Evolutionary conservation across 2,113 vertebrate species (phyloP).

Genomic region (Rhinopomastus cyanomelas): DNA sequence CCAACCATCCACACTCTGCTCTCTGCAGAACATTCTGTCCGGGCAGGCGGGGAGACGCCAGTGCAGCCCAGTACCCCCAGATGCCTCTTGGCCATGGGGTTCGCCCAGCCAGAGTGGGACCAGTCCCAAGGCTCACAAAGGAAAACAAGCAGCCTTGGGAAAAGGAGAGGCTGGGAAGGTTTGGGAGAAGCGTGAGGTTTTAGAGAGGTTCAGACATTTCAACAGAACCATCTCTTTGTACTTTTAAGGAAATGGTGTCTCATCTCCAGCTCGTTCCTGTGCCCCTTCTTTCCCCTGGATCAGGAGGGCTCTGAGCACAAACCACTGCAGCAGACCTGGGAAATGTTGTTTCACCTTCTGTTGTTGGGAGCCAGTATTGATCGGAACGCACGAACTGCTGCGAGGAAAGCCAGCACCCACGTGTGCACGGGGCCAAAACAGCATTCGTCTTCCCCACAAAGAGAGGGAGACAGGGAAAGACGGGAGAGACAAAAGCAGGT

Average conservation of each 20-base stretch:
- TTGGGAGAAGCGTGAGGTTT: not conserved
- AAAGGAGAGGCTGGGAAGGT: too few relatives aligned
- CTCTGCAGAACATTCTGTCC: slow-evolving; percentile 13
- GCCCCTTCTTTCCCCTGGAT: not conserved
- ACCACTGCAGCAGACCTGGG: not conserved
- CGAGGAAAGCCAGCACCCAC: not conserved
- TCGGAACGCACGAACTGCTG: not conserved
- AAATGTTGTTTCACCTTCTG: not conserved
- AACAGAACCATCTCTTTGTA: not conserved
- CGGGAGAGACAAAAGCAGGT: not conserved
- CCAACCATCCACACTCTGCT: not conserved
- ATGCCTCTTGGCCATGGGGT: accelerated
- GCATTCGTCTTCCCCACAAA: not conserved
- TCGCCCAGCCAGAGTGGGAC: not conserved
- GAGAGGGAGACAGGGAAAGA: not conserved
- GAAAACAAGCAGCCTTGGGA: not conserved
- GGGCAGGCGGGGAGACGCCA: not conserved
- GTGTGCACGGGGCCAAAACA: accelerated
- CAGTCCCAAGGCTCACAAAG: accelerated
- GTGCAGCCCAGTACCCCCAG: not conserved
- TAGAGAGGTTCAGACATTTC: not conserved
- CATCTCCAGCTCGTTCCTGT: not conserved
- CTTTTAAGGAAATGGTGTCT: not conserved
- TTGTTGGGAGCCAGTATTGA: not conserved
- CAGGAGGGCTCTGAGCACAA: not conserved